phyloP scores from a whole-genome alignment of 2,113 vertebrate species.

The Gallinago jamesoni region DNA sequence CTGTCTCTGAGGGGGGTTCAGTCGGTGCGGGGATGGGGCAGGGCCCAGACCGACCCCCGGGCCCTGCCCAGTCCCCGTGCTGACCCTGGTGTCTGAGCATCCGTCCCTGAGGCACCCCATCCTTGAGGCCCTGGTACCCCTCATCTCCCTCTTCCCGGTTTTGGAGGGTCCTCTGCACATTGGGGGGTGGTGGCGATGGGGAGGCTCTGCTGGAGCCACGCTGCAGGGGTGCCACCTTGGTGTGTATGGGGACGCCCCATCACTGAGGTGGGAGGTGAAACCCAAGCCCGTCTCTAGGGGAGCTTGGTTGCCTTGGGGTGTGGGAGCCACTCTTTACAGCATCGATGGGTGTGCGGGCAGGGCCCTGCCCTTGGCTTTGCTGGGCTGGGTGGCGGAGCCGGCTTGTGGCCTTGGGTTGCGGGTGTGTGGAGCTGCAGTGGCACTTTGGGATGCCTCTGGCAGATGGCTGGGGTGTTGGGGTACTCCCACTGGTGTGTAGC shows the following conservation, averaged over 20 bases:
- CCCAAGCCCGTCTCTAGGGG: neutral
- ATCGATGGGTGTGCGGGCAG: fast-evolving
- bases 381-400: neutral
- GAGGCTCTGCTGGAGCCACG: neutral
- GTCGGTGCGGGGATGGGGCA: neutral
- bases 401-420: neutral
- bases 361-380: neutral
- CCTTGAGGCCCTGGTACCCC: neutral
- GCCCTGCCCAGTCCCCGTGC: neutral
- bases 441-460: neutral
- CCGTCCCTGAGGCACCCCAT: neutral
- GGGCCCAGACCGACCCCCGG: neutral
- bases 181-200: neutral
- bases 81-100: neutral
- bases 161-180: too few relatives aligned
- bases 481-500: neutral
- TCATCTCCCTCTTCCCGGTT: neutral
- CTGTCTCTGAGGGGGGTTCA: neutral
- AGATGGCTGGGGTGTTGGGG: neutral
- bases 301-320: neutral
- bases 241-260: neutral
- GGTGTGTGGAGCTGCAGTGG: neutral
- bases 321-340: neutral
- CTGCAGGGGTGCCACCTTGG: neutral
- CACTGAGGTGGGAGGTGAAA: neutral